phyloP scores from a whole-genome alignment of 2,797 vertebrate species.

The Typhlichthys eigenmanni region DNA sequence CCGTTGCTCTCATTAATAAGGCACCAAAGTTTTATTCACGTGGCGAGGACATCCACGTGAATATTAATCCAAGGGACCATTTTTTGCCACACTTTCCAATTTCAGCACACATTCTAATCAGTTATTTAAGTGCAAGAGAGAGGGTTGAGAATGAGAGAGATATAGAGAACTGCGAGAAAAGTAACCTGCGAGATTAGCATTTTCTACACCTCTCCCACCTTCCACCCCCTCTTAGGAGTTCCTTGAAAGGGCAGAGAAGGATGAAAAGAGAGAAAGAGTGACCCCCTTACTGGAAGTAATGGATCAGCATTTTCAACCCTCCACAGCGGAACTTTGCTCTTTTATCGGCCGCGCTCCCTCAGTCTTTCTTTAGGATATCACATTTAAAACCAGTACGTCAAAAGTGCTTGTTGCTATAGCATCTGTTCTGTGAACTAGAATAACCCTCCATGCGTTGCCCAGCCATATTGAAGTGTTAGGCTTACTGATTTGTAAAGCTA shows the following conservation, averaged over 20 bases:
- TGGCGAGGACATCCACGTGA: slow-evolving; percentile 68
- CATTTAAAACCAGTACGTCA: no score
- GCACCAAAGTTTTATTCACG: slow-evolving; percentile 47
- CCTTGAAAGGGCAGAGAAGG: slow-evolving; percentile 54
- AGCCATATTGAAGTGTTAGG: slow-evolving; percentile 9
- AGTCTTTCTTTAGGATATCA: slow-evolving; percentile 32
- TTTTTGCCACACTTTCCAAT: slow-evolving; percentile 70
- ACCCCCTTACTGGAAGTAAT: slow-evolving; percentile 67
- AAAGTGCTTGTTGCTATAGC: neutral
- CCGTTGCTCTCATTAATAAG: slow-evolving; percentile 72
- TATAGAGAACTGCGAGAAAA: slow-evolving; percentile 18
- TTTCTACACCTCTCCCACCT: slow-evolving; percentile 57
- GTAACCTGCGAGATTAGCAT: slow-evolving; percentile 70
- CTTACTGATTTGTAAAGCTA: slow-evolving; percentile 40
- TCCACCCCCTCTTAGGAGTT: slow-evolving; percentile 38
- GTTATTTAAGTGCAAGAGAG: slow-evolving; percentile 76
- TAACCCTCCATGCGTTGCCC: slow-evolving; percentile 11
- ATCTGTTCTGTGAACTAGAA: slow-evolving; percentile 33
- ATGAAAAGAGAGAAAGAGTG: slow-evolving; percentile 63
- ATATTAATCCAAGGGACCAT: slow-evolving; percentile 69
- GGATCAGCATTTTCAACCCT: slow-evolving; percentile 70
- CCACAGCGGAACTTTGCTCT: slow-evolving; percentile 34
- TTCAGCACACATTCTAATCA: slow-evolving; percentile 78
- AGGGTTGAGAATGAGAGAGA: slow-evolving; percentile 19
- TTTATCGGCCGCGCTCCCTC: slow-evolving; percentile 47